Evolutionary conservation across 1,140 invertebrate species (phyloP).

Genomic region (Himalopsyche phryganea): DNA sequence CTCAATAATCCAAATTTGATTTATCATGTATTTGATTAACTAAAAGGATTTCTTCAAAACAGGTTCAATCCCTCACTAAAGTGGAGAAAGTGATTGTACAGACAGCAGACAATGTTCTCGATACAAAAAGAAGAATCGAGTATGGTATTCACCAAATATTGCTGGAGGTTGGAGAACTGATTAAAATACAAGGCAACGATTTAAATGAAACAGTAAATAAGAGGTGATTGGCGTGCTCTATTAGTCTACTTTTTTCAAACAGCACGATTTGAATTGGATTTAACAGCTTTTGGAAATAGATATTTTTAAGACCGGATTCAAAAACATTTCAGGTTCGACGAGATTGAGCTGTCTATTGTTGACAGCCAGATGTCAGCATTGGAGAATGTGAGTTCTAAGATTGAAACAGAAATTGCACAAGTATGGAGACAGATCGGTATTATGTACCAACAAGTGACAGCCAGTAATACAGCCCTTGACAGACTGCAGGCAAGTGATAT

Average conservation of each 20-base stretch:
- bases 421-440: constrained; percentile 86
- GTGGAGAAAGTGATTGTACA: constrained; percentile 77
- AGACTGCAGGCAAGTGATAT: constrained; percentile 48
- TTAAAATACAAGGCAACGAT: constrained; percentile 63
- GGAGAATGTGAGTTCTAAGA: constrained; percentile 70
- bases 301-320: too few relatives aligned
- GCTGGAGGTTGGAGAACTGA: constrained; percentile 69
- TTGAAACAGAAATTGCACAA: constrained; percentile 79
- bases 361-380: constrained; percentile 71
- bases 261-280: too few relatives aligned
- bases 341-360: constrained; percentile 65
- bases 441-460: constrained; percentile 79
- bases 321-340: constrained; percentile 58
- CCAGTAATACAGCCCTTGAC: constrained; percentile 69
- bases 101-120: constrained; percentile 79
- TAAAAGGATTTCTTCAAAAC: background rate
- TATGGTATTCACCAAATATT: constrained; percentile 82
- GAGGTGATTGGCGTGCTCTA: too few relatives aligned
- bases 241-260: too few relatives aligned
- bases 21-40: background rate
- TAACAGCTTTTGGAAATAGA: too few relatives aligned
- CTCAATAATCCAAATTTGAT: too few relatives aligned
- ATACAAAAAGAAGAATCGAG: constrained; percentile 79
- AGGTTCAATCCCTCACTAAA: constrained; percentile 58
- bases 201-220: constrained; percentile 66